Evolutionary conservation across 2,888 invertebrate species (phyloP), one percentile per base, ranked within the genome.

Genomic region (Dicranocentrus wangi): DNA sequence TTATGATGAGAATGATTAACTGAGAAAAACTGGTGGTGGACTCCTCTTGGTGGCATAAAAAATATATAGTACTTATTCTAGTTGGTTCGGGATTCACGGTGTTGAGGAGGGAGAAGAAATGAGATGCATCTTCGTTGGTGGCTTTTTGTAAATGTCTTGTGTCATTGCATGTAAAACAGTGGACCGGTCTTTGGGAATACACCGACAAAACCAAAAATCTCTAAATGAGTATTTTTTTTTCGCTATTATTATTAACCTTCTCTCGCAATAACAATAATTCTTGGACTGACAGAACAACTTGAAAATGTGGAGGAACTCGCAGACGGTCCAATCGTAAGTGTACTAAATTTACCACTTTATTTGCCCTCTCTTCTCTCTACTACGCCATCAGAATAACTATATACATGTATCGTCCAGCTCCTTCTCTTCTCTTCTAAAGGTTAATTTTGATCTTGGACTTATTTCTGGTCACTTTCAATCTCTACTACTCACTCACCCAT

Each of bases 1-100:
- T 69, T 69, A 69, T 55, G 53, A 69, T 69, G 69, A 69, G 28
- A 39, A 55, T 55, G 69, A 69, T 69, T 69, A 69, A 55, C 69
- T 19, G 19, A 66, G 25, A 32, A 53, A 27, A 69, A 53, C 27
- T 53, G 51, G 19, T 69, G 17, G 2, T 13, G 21, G 21, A 7
- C 5, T 19, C 10, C n/a, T 53, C n/a, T 53, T 19, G 58, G 13
- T 58, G 21, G 13, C 51, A n/a, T 19, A 51, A 51, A 51, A 58
- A 23, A 10, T 58, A n/a, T 21, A n/a, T 25, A 23, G 23, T 53
- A n/a, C 19, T 19, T n/a, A n/a, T n/a, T n/a, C 10, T 17, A n/a
- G 53, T n/a, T 13, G 7, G 7, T 13, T 10, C 53, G n/a, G 7
- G 5, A 7, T 53, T 53, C 17, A 7, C 8, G 7, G 53, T 7